phyloP scores from a whole-genome alignment of 2,888 invertebrate species.

The Autographa gamma region DNA sequence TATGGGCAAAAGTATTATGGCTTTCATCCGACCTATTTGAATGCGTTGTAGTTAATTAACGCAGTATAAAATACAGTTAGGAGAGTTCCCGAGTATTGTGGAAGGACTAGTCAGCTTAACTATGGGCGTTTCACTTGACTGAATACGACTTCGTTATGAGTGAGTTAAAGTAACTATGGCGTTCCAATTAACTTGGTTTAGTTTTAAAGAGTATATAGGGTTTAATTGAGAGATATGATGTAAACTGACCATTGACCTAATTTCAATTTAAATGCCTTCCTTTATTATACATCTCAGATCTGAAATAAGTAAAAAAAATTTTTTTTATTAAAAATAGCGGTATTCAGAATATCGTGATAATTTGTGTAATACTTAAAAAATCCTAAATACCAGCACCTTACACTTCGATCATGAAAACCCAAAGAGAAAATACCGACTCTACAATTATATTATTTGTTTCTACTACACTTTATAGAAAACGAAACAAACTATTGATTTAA shows the following conservation, averaged over 20 bases:
- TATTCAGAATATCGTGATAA: too few species aligned
- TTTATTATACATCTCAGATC: too few species aligned
- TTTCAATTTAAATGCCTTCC: too few species aligned
- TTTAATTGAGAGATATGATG: too few species aligned
- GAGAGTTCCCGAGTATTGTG: conserved; percentile 2
- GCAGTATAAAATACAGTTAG: neutral
- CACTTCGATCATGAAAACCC: neutral
- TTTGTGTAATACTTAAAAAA: too few species aligned
- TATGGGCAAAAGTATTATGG: neutral
- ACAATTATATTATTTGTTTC: neutral
- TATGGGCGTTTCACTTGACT: neutral
- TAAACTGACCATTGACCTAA: too few species aligned
- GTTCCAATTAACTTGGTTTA: neutral
- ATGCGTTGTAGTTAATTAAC: neutral
- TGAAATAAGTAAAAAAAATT: too few species aligned
- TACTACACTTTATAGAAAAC: neutral
- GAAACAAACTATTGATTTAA: neutral
- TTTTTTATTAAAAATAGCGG: too few species aligned
- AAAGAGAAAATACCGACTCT: neutral
- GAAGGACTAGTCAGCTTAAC: neutral
- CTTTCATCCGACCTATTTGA: neutral
- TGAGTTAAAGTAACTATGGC: neutral
- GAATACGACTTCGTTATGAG: neutral
- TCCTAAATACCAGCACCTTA: too few species aligned
- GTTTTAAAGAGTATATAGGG: too few species aligned